Evolutionary conservation across 2,113 vertebrate species (phyloP).

Genomic region (Nothoprocta perdicaria): DNA sequence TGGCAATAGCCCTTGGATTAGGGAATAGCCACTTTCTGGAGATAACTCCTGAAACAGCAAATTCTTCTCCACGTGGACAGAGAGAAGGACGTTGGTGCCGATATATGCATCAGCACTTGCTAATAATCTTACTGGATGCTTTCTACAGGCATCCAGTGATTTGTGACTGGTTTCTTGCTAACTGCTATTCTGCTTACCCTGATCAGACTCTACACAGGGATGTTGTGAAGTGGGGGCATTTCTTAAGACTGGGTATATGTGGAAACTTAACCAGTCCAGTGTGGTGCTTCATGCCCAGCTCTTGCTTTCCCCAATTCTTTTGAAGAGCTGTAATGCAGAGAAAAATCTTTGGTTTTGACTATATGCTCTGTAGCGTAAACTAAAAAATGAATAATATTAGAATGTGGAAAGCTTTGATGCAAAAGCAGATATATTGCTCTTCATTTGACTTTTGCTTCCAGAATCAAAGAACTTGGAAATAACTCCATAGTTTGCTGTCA

Average conservation of each 20-base stretch:
- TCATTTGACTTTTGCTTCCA: neutral
- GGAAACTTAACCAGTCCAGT: neutral
- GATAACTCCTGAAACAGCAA: neutral
- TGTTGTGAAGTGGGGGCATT: neutral
- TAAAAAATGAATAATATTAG: neutral
- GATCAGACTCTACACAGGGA: neutral
- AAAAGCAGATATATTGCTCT: neutral
- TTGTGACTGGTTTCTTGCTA: neutral
- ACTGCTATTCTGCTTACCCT: neutral
- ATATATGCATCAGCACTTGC: neutral
- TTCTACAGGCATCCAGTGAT: neutral
- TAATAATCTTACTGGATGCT: neutral
- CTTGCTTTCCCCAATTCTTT: neutral
- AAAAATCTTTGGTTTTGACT: neutral
- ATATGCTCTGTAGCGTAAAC: neutral
- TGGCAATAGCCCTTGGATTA: neutral
- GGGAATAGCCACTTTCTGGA: neutral
- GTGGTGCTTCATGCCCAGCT: neutral
- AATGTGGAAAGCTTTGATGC: neutral
- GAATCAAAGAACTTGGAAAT: neutral
- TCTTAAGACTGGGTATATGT: neutral
- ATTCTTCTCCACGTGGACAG: neutral
- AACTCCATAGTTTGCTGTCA: neutral
- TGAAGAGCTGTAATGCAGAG: neutral
- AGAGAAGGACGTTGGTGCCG: accelerated